A percentile compares a stretch with the other conserved stretches of the same genome.
Evolutionary conservation across 2,797 vertebrate species (phyloP).

Genomic region (Melanotaenia parkinsoni): DNA sequence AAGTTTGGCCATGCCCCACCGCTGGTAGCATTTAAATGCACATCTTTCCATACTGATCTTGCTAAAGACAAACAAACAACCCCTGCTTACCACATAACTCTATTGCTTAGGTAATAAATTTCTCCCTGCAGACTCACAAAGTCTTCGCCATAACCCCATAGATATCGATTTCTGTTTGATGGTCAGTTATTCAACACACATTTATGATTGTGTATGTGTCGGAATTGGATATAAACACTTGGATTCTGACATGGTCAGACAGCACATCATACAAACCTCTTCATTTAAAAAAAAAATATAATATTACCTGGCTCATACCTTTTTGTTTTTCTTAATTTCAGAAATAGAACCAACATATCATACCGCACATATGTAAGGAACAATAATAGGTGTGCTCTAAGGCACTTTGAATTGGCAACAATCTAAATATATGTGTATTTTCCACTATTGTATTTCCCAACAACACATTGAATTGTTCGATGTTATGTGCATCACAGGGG

Average conservation of each 20-base stretch:
- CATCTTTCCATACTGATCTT: neutral
- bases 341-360: neutral
- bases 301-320: too few relatives aligned
- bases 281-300: neutral
- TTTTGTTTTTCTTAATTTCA: too few relatives aligned
- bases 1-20: neutral
- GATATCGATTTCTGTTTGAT: neutral
- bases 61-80: neutral
- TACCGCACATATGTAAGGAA: neutral
- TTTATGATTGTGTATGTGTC: neutral
- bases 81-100: neutral
- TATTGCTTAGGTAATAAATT: neutral
- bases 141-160: neutral
- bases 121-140: neutral
- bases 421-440: neutral
- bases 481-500: neutral
- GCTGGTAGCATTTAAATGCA: neutral
- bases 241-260: neutral
- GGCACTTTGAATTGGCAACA: neutral
- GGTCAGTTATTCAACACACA: slow-evolving; percentile 7
- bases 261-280: neutral
- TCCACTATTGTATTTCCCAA: neutral
- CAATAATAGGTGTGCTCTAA: neutral
- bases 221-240: neutral
- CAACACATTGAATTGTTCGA: neutral